A percentile compares a stretch with the other conserved stretches of the same genome.
phyloP scores from a whole-genome alignment of 2,888 invertebrate genomes.

The Antheraea assamensis region DNA sequence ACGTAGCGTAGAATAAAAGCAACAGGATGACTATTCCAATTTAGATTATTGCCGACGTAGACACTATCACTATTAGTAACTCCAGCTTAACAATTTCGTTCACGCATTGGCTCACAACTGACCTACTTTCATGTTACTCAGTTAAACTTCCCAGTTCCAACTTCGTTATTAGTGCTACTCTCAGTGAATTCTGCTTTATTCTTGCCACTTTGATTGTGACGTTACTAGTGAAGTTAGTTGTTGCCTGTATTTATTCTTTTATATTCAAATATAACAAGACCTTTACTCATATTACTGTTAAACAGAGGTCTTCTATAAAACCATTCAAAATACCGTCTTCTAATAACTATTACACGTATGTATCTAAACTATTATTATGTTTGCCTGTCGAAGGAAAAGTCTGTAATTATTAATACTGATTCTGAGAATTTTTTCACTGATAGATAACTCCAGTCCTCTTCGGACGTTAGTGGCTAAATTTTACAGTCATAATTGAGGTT shows the following conservation, averaged over 20 bases:
- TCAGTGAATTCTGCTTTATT: constrained; percentile 36
- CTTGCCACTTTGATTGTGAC: constrained; percentile 29
- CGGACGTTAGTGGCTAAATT: too few species aligned
- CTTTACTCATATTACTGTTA: not conserved
- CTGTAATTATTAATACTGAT: too few species aligned
- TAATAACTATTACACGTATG: not conserved
- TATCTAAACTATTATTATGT: not conserved
- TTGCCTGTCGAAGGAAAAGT: too few species aligned
- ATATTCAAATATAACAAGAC: not conserved
- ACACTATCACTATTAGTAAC: not conserved
- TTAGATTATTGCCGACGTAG: not conserved
- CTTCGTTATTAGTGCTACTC: constrained; percentile 52
- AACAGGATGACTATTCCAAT: not conserved
- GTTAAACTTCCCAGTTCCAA: constrained; percentile 36
- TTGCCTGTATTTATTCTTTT: not conserved
- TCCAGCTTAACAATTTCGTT: constrained; percentile 29
- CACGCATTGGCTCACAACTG: constrained; percentile 32
- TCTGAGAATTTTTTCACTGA: too few species aligned
- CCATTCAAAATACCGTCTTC: too few species aligned
- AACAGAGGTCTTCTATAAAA: not conserved
- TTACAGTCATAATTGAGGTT: too few species aligned
- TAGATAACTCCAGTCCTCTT: too few species aligned
- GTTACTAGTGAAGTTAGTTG: constrained; percentile 16
- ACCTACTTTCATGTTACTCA: constrained; percentile 34
- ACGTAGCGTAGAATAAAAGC: not conserved